These are phyloP conservation scores for Dasyurus viverrinus DNA, from an alignment of 2,113 vertebrate species.

Conservation along the genomic window DNA sequence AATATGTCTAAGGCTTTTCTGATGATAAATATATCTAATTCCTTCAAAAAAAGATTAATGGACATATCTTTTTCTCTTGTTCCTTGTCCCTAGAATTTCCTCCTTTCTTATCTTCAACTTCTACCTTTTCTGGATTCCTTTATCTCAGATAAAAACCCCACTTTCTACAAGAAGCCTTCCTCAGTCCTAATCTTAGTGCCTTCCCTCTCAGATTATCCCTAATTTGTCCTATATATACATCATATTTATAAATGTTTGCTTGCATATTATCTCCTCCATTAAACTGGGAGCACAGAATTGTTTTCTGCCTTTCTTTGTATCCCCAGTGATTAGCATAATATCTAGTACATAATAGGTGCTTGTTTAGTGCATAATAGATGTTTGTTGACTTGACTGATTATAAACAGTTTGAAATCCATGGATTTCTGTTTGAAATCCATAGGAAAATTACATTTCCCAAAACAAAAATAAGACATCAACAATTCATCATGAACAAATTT, in stretches of 20 bases:
- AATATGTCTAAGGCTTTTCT: background rate
- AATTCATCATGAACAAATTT: constrained; percentile 62
- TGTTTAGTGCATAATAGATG: too few species aligned
- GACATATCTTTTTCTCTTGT: background rate
- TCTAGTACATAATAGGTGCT: constrained; percentile 25
- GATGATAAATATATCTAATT: background rate
- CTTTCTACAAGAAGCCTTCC: background rate
- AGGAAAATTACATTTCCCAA: constrained; percentile 63
- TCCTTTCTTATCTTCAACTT: background rate
- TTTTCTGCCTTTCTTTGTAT: background rate
- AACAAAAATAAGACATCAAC: constrained; percentile 55
- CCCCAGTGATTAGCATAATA: constrained; percentile 24
- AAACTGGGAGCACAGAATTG: background rate
- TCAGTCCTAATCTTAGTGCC: background rate
- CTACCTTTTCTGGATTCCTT: background rate
- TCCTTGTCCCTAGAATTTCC: background rate
- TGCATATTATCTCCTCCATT: background rate
- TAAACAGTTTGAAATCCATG: constrained; percentile 63
- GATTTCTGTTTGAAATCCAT: constrained; percentile 70
- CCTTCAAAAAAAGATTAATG: background rate
- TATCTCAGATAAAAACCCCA: background rate
- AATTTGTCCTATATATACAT: background rate
- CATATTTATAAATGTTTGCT: background rate
- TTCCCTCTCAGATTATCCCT: background rate
- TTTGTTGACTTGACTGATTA: constrained; percentile 44